phyloP scores from a whole-genome alignment of 92 coral and sea anemone genomes.

The Plumapathes pennacea region DNA sequence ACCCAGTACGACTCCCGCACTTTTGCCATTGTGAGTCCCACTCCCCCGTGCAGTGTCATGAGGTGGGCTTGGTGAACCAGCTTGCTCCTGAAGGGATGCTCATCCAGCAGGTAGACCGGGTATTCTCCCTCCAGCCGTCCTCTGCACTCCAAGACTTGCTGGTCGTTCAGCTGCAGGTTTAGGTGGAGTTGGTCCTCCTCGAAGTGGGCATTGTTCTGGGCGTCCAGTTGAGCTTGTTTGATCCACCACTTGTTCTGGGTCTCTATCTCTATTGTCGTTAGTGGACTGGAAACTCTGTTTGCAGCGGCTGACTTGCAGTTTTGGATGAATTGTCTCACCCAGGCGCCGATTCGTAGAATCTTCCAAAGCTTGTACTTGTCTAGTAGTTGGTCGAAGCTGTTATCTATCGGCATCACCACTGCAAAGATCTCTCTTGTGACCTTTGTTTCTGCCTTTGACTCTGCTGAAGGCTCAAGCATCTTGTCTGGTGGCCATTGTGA shows the following conservation, averaged over 20 bases:
- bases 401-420: background rate
- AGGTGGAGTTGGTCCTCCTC: constrained; percentile 16
- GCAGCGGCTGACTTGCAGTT: constrained; percentile 5
- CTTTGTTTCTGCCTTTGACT: constrained; percentile 37
- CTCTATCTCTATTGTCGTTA: constrained; percentile 29
- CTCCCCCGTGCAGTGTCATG: constrained; percentile 38
- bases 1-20: constrained; percentile 35
- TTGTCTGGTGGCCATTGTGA: constrained; percentile 31
- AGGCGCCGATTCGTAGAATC: constrained; percentile 30
- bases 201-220: constrained; percentile 9
- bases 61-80: constrained; percentile 23
- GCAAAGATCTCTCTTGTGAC: constrained; percentile 18
- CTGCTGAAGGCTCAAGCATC: constrained; percentile 13
- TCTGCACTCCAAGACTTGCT: constrained; percentile 31
- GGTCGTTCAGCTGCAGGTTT: constrained; percentile 31
- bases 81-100: constrained; percentile 26
- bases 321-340: constrained; percentile 25
- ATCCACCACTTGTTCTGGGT: constrained; percentile 26
- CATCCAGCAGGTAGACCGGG: constrained; percentile 29
- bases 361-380: constrained; percentile 1
- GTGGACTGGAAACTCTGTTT: constrained; percentile 23
- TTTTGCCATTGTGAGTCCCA: constrained; percentile 39
- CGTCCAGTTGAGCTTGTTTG: constrained; percentile 17
- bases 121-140: constrained; percentile 38
- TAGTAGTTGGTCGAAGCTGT: constrained; percentile 12